Percentiles rank a stretch among this genome's conserved stretches.
Conservation (phyloP, 2,888 invertebrate genomes). For the Tinea pellionella region DNA sequence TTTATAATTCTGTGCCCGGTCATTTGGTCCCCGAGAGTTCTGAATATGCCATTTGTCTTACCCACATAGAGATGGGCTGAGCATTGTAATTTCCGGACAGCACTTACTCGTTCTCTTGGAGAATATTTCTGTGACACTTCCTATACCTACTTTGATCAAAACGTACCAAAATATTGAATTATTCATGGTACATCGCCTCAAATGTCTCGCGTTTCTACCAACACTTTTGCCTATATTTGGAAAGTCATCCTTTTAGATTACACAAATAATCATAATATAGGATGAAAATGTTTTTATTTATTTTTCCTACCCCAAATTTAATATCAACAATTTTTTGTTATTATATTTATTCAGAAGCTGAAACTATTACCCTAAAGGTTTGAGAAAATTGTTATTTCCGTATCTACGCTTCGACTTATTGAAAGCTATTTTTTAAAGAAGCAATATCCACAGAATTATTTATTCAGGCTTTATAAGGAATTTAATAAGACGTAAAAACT, state of each 20-base stretch:
- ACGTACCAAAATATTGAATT: conserved; percentile 5
- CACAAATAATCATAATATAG: conserved; percentile 6
- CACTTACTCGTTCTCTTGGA: conserved; percentile 15
- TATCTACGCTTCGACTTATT: not conserved
- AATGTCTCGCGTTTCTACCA: not conserved
- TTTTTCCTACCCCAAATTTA: not conserved
- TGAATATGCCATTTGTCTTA: conserved; percentile 28
- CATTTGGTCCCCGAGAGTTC: conserved; percentile 25
- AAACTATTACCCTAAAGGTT: not conserved
- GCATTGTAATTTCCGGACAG: conserved; percentile 18
- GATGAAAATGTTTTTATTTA: conserved; percentile 1
- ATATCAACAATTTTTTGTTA: not conserved
- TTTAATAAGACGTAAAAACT: conserved; percentile 6
- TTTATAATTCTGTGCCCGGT: conserved; percentile 23
- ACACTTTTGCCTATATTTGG: not conserved
- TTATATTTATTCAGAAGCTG: not conserved
- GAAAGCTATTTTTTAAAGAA: not conserved
- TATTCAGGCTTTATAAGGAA: not conserved
- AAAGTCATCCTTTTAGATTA: conserved; percentile 7
- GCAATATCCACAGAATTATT: not conserved
- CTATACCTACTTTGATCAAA: conserved; percentile 5
- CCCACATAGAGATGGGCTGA: conserved; percentile 21
- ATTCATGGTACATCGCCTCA: conserved; percentile 10
- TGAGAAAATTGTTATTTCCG: not conserved
- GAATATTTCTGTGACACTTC: conserved; percentile 10